Base-by-base conservation (phyloP, 2,888 invertebrate genomes). In the Eutolmus rufibarbis region DNA sequence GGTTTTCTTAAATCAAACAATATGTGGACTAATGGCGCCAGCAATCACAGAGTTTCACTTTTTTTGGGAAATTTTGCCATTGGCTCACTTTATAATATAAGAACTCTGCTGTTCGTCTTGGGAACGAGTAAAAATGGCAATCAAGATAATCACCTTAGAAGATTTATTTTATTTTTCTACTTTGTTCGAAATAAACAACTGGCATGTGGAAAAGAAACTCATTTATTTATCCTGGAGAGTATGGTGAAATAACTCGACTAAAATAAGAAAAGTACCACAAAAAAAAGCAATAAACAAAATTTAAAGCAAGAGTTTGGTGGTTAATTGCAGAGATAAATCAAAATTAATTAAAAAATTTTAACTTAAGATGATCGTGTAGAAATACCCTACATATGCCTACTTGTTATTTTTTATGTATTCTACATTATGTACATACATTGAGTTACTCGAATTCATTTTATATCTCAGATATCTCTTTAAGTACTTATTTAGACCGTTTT, bases 31-130 rank as follows among this genome's bases (percentile, higher is more conserved):
- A 79, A 51, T 79, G 79, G 79, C 46, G 31, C 56, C 79, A 79
- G 79, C 79, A 79, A 79, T 79, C 79, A 51, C 51, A 28, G 51
- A 28, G 28, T 78, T 78, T 79, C 51, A 79, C 46, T 79, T 79
- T 79, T 46, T 79, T 79, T 46, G 31, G 51, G 2, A 28, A 23
- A 31, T 46, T 51, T 31, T 51, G 0, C 28, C 31, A 31, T 40
- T 40, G 34, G 19, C 19, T 57, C 23, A 23, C 57, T 57, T 57
- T 57, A 57, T 23, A 57, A 57, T 57, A 57, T 57, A 57, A 57
- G 23, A 23, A 19, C 7, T 31, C n/a, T 16, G 3, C 19, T 19
- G 0, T 76, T 34, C 14, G 28, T 76, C 16, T 34, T 37, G 12
- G 34, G 74, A 16, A n/a, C 46, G 23, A 78, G 7, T 12, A 78